Base-by-base conservation (phyloP, 1,140 invertebrate species). In the Palaemon carinicauda region DNA sequence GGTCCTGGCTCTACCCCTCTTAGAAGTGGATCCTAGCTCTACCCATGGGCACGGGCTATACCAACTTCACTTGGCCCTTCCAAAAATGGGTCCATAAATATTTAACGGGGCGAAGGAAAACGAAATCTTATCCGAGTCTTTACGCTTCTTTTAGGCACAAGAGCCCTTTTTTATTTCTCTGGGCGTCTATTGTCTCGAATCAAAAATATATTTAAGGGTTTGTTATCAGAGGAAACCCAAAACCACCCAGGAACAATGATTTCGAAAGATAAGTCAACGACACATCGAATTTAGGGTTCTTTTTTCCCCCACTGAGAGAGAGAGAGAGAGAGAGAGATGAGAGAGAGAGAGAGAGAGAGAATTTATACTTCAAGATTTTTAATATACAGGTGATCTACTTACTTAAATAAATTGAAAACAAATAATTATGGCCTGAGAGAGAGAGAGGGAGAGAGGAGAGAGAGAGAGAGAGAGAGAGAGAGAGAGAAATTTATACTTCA, bases 141-240 rank as follows among this genome's bases (percentile, higher is more conserved):
- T 73, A 82, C 31, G 24, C 71, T 73, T 74, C n/a, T 74, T 71
- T 82, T 71, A 53, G 69, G 31, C 15, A 65, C 69, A 24, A 69
- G 54, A 27, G 65, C 14, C 41, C 41, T 9, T 31, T n/a, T 84
- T 84, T 77, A 74, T 56, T 78, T 86, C 69, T 41, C 75, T 41
- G 10, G 33, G 56, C 21, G 41, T 51, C 84, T 54, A 80, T 86
- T 86, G 84, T 86, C 83, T 86, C 75, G 60, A 60, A 74, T 79
- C 51, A 79, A 71, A 80, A 69, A 53, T 86, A 80, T 79, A 79
- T 86, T 86, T 86, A 80, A 79, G 33, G 80, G 69, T 86, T 80
- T 86, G 65, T 86, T 86, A 86, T 86, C 84, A 80, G 77, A 15
- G 51, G 84, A 73, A 86, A 86, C 84, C 56, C 41, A 71, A 41